Conservation (phyloP, 2,797 vertebrate genomes). For the Okamejei kenojei region DNA sequence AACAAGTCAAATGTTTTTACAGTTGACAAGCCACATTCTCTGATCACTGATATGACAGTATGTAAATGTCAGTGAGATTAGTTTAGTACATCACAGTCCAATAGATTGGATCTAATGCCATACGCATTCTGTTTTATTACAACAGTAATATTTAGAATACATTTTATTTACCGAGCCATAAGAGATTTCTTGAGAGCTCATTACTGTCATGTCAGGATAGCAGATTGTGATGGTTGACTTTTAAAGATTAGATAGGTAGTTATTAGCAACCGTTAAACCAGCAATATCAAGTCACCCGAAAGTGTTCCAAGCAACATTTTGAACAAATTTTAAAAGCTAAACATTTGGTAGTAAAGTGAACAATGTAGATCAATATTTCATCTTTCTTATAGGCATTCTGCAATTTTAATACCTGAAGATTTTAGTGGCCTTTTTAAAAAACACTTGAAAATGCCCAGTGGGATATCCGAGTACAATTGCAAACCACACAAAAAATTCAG, state of each 20-base stretch:
- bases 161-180: background rate
- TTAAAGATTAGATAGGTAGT: background rate
- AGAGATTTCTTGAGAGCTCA: background rate
- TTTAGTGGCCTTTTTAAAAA: background rate
- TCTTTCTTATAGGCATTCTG: background rate
- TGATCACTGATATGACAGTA: background rate
- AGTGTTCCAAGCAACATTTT: background rate
- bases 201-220: background rate
- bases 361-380: background rate
- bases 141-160: background rate
- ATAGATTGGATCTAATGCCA: background rate
- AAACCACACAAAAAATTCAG: too few relatives aligned
- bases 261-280: background rate
- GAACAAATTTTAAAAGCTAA: background rate
- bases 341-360: background rate
- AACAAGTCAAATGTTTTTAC: background rate
- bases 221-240: background rate
- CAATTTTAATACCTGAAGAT: background rate
- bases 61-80: background rate
- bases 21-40: background rate
- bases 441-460: too few relatives aligned
- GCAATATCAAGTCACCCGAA: background rate
- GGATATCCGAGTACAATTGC: too few relatives aligned
- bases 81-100: background rate
- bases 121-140: background rate